A percentile compares a stretch with the other conserved stretches of the same genome.
Conservation (phyloP, 2,797 vertebrate species). For the Emydoidea blandingii region DNA sequence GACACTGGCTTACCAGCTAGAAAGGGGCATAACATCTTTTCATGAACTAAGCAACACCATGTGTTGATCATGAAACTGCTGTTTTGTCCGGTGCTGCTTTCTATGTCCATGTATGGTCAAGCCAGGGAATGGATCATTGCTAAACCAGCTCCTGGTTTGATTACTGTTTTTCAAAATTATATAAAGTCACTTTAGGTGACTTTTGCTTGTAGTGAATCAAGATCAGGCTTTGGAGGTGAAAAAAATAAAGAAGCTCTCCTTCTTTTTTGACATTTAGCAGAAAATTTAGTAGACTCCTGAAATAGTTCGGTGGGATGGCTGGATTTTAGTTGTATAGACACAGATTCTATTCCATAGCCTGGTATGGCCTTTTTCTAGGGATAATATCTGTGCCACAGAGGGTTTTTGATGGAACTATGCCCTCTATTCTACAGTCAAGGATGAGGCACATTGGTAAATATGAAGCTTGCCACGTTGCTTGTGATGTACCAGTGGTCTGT, state of each 20-base stretch:
- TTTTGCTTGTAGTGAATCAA: background rate
- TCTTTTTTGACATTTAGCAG: background rate
- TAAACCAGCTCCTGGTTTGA: accelerated
- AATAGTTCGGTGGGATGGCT: slow-evolving; percentile 14
- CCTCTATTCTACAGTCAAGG: background rate
- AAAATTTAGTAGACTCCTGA: background rate
- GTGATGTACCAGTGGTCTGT: background rate
- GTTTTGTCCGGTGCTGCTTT: accelerated
- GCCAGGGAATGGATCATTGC: accelerated
- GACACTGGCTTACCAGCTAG: accelerated
- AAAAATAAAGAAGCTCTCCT: background rate
- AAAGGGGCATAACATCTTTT: accelerated
- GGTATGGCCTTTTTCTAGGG: background rate
- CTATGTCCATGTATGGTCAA: accelerated
- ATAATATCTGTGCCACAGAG: background rate
- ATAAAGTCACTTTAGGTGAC: accelerated
- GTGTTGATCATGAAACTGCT: accelerated
- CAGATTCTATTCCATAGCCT: background rate
- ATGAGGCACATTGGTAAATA: background rate
- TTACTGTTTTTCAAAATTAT: accelerated
- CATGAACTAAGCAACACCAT: accelerated
- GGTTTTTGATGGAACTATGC: background rate
- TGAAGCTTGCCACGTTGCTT: background rate
- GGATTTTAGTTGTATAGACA: background rate
- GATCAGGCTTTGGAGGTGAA: background rate